Evolutionary conservation across 1,140 invertebrate genomes (phyloP), one percentile per base, ranked within the genome.

Genomic region (Papilio dardanus): DNA sequence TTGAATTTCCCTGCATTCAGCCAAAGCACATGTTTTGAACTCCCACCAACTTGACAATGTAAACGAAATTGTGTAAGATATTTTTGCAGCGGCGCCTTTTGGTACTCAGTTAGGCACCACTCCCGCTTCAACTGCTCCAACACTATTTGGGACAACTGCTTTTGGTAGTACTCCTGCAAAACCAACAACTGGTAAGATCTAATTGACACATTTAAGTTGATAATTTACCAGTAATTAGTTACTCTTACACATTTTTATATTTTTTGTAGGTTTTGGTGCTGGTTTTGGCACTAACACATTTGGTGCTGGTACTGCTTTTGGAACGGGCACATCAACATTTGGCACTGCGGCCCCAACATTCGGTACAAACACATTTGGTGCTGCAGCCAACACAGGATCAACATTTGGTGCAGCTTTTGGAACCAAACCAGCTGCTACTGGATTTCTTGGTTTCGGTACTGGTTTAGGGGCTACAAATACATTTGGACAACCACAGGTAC

Each of bases 391-490:
- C 2, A 80, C 83, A 66, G 86, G 88, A 2, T 81, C 82, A 68
- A 86, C 87, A 31, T 94, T 94, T 89, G 86, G 86, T 37, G 78
- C 83, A 5, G 75, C 84, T 50, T 94, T 94, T 85, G 94, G 94
- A 21, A 75, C 91, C 16, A 93, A 94, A 81, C 90, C 94, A 75
- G 88, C 86, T 79, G 93, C 88, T 58, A 92, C 87, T 19, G 91
- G 91, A 28, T 94, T 94, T 84, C 87, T 89, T 75, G 94, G 94
- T 31, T 95, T 95, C 81, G 94, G 94, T 1, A 88, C 88, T 28
- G 92, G 88, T 16, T 78, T 90, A 71, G 83, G 79, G 14, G 83
- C 82, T 54, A 81, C 84, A 74, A 82, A 76, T 67, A 76, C 82
- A 40, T 89, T 92, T 86, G 88, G 87, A 58, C 86, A 83, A 77